Conservation (phyloP, 2,113 vertebrate genomes). For the Menura novaehollandiae region DNA sequence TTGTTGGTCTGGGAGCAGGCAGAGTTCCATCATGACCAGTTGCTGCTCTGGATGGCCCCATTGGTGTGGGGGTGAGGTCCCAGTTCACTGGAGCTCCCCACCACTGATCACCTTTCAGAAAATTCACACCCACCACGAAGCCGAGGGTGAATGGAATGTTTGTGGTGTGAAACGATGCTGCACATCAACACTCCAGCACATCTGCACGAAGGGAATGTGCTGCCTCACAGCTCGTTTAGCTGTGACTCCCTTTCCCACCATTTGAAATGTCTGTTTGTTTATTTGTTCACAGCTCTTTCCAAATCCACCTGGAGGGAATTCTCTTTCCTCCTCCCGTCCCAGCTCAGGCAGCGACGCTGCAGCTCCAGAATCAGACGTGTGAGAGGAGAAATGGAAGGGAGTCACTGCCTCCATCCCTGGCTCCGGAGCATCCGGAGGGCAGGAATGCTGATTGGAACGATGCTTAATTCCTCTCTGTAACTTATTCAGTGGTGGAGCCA, state of each 20-base stretch:
- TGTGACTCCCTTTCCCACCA: not conserved
- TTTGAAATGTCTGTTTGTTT: not conserved
- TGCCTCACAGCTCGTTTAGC: not conserved
- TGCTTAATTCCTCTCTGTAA: not conserved
- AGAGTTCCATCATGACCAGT: not conserved
- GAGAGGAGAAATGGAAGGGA: not conserved
- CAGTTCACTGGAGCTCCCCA: not conserved
- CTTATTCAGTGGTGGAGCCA: not conserved
- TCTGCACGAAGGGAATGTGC: not conserved
- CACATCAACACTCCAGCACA: not conserved
- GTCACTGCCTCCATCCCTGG: not conserved
- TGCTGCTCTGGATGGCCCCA: rapidly evolving
- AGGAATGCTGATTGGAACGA: not conserved
- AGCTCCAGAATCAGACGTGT: not conserved
- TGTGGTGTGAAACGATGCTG: not conserved
- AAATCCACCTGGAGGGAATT: not conserved
- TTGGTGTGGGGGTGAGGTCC: not conserved
- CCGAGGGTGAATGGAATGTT: rapidly evolving
- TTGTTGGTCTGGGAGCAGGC: not conserved
- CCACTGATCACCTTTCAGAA: rapidly evolving
- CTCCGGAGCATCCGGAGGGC: not conserved
- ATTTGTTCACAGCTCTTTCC: not conserved
- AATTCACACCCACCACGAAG: not conserved
- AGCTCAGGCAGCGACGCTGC: not conserved
- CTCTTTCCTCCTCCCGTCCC: not conserved